phyloP scores from a whole-genome alignment of 2,113 vertebrate species.

The Galeopterus variegatus region DNA sequence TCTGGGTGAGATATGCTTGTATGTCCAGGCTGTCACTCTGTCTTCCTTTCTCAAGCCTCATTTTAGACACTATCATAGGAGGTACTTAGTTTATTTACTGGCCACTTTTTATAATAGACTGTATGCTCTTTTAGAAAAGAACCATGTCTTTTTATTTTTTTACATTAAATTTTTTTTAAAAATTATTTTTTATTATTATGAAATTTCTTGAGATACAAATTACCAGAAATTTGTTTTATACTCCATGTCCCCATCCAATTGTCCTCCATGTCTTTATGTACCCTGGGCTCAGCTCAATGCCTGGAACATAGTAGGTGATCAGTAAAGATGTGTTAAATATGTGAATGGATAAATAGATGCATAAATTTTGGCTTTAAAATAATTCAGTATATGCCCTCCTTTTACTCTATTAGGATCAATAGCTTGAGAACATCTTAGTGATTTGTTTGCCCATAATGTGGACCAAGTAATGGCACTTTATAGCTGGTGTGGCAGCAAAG shows the following conservation, averaged over 20 bases:
- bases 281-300: not conserved
- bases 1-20: not conserved
- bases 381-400: not conserved
- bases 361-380: slow-evolving; percentile 3
- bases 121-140: not conserved
- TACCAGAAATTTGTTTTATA: no score
- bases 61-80: not conserved
- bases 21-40: not conserved
- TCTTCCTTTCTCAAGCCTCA: not conserved
- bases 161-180: no score
- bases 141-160: not conserved
- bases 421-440: not conserved
- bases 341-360: not conserved
- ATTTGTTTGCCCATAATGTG: not conserved
- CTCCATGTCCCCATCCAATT: no score
- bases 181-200: no score
- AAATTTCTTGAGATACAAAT: no score
- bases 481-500: not conserved
- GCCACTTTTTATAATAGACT: not conserved
- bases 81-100: not conserved
- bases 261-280: not conserved
- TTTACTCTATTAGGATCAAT: not conserved
- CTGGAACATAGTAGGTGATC: not conserved
- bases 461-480: not conserved
- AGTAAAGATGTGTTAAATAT: not conserved